These are phyloP conservation scores for Drosophila erecta DNA, from an alignment of 1,140 invertebrate genomes.

Conservation along the genomic window DNA sequence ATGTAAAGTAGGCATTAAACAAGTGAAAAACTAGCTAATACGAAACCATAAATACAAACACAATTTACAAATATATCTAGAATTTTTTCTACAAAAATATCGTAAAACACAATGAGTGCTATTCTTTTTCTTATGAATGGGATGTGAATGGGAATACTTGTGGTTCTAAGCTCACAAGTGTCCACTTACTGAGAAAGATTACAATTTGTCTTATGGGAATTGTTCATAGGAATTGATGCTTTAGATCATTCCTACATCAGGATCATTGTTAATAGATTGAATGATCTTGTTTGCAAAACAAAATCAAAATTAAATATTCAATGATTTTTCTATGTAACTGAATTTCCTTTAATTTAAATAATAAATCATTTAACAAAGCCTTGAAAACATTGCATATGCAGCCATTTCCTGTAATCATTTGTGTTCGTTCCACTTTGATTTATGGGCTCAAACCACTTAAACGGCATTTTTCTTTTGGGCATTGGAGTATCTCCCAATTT, in stretches of 20 bases:
- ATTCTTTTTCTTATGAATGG: slow-evolving; percentile 34
- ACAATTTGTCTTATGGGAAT: too few relatives aligned
- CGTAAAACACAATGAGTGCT: slow-evolving; percentile 36
- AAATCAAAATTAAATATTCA: too few relatives aligned
- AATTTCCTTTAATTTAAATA: background rate
- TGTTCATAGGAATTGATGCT: too few relatives aligned
- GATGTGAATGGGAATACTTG: background rate
- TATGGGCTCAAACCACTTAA: background rate
- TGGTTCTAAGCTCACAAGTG: background rate
- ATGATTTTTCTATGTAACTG: too few relatives aligned
- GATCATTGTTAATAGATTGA: too few relatives aligned
- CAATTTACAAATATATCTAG: slow-evolving; percentile 63
- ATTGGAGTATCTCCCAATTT: slow-evolving; percentile 10
- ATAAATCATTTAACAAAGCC: background rate
- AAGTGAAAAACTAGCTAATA: slow-evolving; percentile 53
- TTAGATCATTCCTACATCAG: too few relatives aligned
- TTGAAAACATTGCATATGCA: slow-evolving; percentile 19
- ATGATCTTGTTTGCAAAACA: too few relatives aligned
- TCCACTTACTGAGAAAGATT: too few relatives aligned
- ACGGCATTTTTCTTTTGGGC: slow-evolving; percentile 4
- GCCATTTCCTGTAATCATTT: slow-evolving; percentile 26
- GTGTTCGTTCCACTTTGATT: slow-evolving; percentile 6
- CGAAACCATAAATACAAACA: slow-evolving; percentile 45
- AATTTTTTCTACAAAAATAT: slow-evolving; percentile 56
- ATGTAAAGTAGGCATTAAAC: slow-evolving; percentile 69